Conservation (phyloP, 2,797 vertebrate genomes). For the Limnodromus scolopaceus region DNA sequence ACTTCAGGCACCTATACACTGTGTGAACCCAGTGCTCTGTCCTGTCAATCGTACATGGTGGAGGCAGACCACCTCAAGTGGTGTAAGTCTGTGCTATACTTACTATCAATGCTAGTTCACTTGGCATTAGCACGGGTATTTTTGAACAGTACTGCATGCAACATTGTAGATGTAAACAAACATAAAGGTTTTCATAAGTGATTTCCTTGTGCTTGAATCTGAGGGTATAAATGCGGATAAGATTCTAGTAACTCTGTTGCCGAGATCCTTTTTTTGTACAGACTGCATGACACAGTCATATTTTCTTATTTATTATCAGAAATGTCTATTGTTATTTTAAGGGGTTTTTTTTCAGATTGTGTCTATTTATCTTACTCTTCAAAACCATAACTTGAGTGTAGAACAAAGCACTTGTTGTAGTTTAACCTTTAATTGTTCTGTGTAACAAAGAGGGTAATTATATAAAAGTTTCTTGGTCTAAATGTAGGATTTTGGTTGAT, state of each 20-base stretch:
- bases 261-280: neutral
- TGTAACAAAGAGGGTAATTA: neutral
- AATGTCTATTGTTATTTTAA: neutral
- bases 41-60: neutral
- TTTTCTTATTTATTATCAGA: neutral
- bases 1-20: too few relatives aligned
- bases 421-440: neutral
- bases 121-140: neutral
- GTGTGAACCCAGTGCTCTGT: neutral
- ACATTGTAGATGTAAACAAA: neutral
- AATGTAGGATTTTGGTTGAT: neutral
- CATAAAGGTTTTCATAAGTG: neutral
- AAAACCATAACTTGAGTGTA: neutral
- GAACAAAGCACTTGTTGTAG: neutral
- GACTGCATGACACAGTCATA: neutral
- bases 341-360: neutral
- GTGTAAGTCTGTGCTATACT: neutral
- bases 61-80: neutral
- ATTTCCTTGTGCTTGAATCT: neutral
- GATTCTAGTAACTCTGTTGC: neutral
- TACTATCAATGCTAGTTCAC: neutral
- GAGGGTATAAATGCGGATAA: neutral
- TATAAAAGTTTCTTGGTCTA: neutral
- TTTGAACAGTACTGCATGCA: neutral
- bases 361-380: neutral